A percentile compares a stretch with the other conserved stretches of the same genome.
Conservation (phyloP, 2,113 vertebrate species). For the Silurus meridionalis region DNA sequence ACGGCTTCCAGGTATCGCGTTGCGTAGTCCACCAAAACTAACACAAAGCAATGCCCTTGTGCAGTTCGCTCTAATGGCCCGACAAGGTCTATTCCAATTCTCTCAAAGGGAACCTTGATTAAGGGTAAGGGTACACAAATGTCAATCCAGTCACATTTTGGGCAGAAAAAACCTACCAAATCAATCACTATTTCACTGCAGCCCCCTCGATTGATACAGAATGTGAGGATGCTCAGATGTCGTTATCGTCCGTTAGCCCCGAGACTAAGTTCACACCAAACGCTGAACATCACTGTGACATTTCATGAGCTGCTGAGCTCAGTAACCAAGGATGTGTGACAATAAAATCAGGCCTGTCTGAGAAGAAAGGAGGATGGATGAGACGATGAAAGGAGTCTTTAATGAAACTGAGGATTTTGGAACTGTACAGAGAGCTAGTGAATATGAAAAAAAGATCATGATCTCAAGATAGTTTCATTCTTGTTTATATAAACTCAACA, state of each 20-base stretch:
- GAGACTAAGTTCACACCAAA: conserved; percentile 51
- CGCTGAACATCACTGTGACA: conserved; percentile 58
- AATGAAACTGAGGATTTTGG: conserved; percentile 71
- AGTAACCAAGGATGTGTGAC: conserved; percentile 70
- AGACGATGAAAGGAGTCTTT: conserved; percentile 75
- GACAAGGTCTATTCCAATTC: no score
- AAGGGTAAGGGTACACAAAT: not conserved
- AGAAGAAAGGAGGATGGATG: conserved; percentile 76
- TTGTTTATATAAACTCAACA: conserved; percentile 60
- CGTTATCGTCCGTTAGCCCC: conserved; percentile 12
- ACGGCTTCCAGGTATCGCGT: no score
- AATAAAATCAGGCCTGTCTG: conserved; percentile 76
- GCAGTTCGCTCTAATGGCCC: no score
- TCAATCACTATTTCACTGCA: conserved; percentile 12
- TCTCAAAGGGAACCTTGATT: no score
- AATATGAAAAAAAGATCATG: conserved; percentile 18
- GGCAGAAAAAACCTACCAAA: conserved; percentile 3
- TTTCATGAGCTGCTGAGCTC: conserved; percentile 69
- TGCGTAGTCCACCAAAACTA: no score
- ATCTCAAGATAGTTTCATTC: conserved; percentile 12
- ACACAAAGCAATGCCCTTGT: no score
- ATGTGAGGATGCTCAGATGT: conserved; percentile 5
- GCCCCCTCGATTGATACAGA: not conserved
- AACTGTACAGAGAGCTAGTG: conserved; percentile 23
- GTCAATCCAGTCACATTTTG: conserved; percentile 7